Evolutionary conservation across 2,113 vertebrate species (phyloP), one percentile per base, ranked within the genome.

Genomic region (Paratilapia polleni): DNA sequence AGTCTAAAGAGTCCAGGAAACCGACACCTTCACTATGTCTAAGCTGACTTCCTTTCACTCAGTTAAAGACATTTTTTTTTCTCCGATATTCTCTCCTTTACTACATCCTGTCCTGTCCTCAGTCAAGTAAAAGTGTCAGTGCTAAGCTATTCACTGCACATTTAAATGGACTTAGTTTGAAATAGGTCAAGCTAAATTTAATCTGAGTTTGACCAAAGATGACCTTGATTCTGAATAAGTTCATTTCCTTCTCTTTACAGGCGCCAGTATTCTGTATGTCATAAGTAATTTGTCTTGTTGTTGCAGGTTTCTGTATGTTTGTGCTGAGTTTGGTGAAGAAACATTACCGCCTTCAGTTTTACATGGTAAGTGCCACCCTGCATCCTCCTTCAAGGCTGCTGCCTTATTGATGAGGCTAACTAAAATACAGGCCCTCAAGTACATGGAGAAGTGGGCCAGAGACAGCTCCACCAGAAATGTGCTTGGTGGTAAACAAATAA

Each of bases 311-410:
- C 95, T 99, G 98, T 95, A 99, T 99, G 98, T 99, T 99, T 86
- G 98, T 99, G 47, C 90, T 99, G 93, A 99, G 98, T 73, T 94
- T 99, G 94, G 98, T 99, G 94, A 99, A 99, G 96, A 99, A 99
- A 66, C 98, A 99, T 87, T 99, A 99, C 78, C 97, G 98, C 20
- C 97, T 99, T 38, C 98, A 99, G 92, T 99, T 99, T 93, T 99
- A 99, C 95, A 99, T 99, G 98, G 98, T 99, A 95, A 97, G 96
- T 83, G 19, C 20, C 24, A n/a, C 15, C 2, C 63, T 4, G 31
- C 20, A 24, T 24, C 20, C 43, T 17, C 19, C 90, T 61, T 80
- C 5, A 5, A 62, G 78, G 54, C 41, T 19, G 1, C 61, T 90
- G 83, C 15, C n/a, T 91, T 91, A 90, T 89, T 88, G 20, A 93